phyloP scores from a whole-genome alignment of 1,140 invertebrate species.

The Drosophila busckii region DNA sequence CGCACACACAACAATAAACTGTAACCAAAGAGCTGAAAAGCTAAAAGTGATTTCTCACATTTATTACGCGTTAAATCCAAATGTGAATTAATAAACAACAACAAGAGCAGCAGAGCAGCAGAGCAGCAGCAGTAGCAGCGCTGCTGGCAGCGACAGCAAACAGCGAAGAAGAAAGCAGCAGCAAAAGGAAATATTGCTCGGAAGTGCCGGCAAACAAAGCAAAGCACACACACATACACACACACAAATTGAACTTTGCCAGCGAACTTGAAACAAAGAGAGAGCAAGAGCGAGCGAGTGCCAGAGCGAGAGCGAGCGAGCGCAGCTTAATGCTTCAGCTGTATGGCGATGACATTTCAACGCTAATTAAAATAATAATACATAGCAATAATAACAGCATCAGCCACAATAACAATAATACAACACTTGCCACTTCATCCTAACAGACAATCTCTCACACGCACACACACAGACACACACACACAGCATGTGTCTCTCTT shows the following conservation, averaged over 20 bases:
- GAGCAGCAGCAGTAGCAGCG: conserved; percentile 8
- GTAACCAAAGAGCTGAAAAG: conserved; percentile 18
- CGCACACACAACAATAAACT: conserved; percentile 36
- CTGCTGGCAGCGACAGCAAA: conserved; percentile 4
- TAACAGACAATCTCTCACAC: conserved; percentile 51
- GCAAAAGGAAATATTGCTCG: conserved; percentile 27
- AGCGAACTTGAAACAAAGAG: conserved; percentile 27
- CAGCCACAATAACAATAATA: conserved; percentile 29
- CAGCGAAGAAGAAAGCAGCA: conserved; percentile 34
- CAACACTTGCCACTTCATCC: conserved; percentile 62
- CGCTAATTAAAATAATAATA: conserved; percentile 74
- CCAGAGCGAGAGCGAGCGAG: not conserved
- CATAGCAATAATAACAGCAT: conserved; percentile 56
- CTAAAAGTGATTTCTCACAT: conserved; percentile 54
- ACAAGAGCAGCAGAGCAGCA: not conserved
- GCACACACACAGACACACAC: not conserved
- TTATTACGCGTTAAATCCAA: conserved; percentile 33
- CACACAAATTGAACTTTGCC: conserved; percentile 29
- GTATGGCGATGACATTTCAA: conserved; percentile 61
- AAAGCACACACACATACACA: too few species aligned
- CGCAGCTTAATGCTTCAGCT: not conserved
- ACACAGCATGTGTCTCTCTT: not conserved
- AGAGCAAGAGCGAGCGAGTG: not conserved
- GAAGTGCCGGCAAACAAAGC: conserved; percentile 40
- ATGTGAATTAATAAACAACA: conserved; percentile 33